phyloP scores from a whole-genome alignment of 2,888 invertebrate species.

The Ennomos fuscantarius region DNA sequence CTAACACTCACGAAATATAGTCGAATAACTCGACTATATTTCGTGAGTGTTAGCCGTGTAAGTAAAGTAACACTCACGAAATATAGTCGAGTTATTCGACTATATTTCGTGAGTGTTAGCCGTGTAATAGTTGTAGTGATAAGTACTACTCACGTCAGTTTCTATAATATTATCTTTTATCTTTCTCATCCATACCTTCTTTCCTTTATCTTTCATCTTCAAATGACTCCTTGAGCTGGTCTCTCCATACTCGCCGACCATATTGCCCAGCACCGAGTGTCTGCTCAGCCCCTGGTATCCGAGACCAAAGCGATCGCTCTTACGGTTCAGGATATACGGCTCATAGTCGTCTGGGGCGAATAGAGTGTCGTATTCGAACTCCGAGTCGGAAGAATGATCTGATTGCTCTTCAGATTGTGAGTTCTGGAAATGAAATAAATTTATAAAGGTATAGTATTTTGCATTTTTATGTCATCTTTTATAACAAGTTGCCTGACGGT shows the following conservation, averaged over 20 bases:
- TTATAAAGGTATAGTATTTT: too few relatives aligned
- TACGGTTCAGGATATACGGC: constrained; percentile 88
- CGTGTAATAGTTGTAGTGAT: too few relatives aligned
- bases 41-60: too few relatives aligned
- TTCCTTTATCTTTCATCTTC: constrained; percentile 76
- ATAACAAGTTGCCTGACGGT: too few relatives aligned
- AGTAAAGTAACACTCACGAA: too few relatives aligned
- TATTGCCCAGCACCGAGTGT: constrained; percentile 83
- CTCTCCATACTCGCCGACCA: constrained; percentile 64
- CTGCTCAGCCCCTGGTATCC: constrained; percentile 91
- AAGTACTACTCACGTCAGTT: too few relatives aligned
- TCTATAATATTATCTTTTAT: too few relatives aligned
- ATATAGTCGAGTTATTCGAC: too few relatives aligned
- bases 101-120: too few relatives aligned
- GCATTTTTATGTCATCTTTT: too few relatives aligned
- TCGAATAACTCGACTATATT: too few relatives aligned
- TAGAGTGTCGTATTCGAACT: constrained; percentile 85
- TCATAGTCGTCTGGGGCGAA: constrained; percentile 94
- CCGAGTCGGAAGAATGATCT: constrained; percentile 69
- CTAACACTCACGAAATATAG: too few relatives aligned
- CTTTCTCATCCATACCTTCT: constrained; percentile 57
- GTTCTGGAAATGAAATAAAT: constrained; percentile 47
- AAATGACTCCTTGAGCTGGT: constrained; percentile 63
- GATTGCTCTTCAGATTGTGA: constrained; percentile 39
- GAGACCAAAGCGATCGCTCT: constrained; percentile 92